Base-by-base conservation (phyloP, 2,888 invertebrate species). In the Magallana nippona region DNA sequence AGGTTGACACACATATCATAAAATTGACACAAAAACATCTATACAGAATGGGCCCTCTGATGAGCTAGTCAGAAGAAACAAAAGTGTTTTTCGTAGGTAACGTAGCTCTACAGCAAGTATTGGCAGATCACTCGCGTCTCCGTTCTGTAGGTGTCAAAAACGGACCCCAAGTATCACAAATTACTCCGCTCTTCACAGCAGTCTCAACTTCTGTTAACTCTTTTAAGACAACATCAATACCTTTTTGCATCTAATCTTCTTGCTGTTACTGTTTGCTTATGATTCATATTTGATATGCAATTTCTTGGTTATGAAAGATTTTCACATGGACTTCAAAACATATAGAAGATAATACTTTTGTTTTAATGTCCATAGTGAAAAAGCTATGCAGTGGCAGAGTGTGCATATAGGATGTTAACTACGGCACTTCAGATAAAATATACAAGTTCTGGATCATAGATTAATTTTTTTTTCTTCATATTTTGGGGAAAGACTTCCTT, bases 1-100 rank as follows among this genome's bases (percentile, higher is more conserved):
- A 71, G 71, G 71, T 27, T 71, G 71, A 71, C 71, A 71, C 71
- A 71, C 71, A 71, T 63, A 71, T 71, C 71, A 71, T 27, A 71
- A 71, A 71, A 71, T 71, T 44, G 71, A 71, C 71, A 71, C 71
- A 71, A 71, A 71, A 71, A 71, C 71, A 71, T 22, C 71, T 27
- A 71, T 15, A 27, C 32, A 22, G 71, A 71, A 71, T 13, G 27
- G 71, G 27, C 27, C 32, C 13, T 71, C 71, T 71, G 71, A 71
- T 32, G 32, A 71, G 22, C 32, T 71, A 71, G 71, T 19, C 71
- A 71, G 32, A 71, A 71, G 71, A 71, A 71, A 71, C 71, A 71
- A 71, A 71, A 71, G 32, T 71, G 71, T 71, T 71, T 22, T 27
- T 71, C 19, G 27, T 32, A 71, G 71, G 71, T 71, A 71, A 71